Evolutionary conservation across 2,888 invertebrate genomes (phyloP).

Genomic region (Morinoia aosen): DNA sequence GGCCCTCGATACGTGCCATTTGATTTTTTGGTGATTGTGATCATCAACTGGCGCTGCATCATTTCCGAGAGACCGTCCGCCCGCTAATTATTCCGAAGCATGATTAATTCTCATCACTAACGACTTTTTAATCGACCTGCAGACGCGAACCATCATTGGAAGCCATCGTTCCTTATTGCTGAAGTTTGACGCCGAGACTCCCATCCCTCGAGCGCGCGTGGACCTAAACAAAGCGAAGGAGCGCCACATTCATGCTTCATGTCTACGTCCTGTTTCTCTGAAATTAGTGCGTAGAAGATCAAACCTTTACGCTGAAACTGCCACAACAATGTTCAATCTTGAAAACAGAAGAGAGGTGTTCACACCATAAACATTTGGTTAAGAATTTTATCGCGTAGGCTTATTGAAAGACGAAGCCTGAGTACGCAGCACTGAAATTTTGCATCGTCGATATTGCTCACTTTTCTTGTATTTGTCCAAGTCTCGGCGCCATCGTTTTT

Average conservation of each 20-base stretch:
- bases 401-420: no score
- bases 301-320: not conserved
- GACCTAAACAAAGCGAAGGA: not conserved
- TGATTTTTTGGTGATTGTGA: not conserved
- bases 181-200: not conserved
- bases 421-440: no score
- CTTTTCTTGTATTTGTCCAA: no score
- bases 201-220: not conserved
- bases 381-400: no score
- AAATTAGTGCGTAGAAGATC: not conserved
- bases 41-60: not conserved
- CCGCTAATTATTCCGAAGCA: not conserved
- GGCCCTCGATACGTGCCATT: not conserved
- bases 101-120: not conserved
- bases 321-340: not conserved
- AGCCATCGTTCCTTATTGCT: constrained; percentile 1
- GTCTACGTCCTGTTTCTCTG: not conserved
- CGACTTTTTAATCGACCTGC: constrained; percentile 29
- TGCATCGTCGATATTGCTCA: no score
- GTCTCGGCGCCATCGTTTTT: no score
- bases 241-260: not conserved
- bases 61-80: not conserved
- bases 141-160: not conserved
- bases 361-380: not conserved
- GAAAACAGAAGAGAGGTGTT: not conserved